Percentiles rank a stretch among this genome's conserved stretches.
These are phyloP conservation scores for Vicugna pacos DNA, from an alignment of 2,113 vertebrate genomes.

Conservation along the genomic window DNA sequence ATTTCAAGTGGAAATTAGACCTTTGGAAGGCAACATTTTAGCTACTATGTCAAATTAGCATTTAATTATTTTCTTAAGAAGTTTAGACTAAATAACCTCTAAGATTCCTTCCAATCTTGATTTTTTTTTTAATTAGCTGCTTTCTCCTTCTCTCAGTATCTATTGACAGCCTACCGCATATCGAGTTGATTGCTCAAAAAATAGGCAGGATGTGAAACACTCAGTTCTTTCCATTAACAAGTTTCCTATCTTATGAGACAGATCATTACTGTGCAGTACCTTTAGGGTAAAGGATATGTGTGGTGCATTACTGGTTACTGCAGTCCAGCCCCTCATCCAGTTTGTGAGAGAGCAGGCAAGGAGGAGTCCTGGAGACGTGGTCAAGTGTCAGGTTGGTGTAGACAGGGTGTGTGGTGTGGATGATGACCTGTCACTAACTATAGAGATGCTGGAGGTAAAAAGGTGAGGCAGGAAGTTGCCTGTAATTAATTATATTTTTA, in stretches of 20 bases:
- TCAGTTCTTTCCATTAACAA: not conserved
- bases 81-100: not conserved
- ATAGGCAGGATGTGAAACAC: not conserved
- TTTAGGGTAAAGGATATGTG: not conserved
- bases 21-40: not conserved
- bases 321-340: not conserved
- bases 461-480: not conserved
- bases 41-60: not conserved
- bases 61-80: not conserved
- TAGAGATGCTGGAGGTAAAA: not conserved
- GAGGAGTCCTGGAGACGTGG: not conserved
- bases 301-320: not conserved
- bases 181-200: not conserved
- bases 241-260: not conserved
- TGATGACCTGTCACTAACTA: not conserved
- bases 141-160: not conserved
- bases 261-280: not conserved
- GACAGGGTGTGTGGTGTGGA: not conserved
- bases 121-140: not conserved
- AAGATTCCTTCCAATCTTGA: not conserved
- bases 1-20: conserved; percentile 3
- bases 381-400: not conserved
- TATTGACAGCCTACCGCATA: not conserved
- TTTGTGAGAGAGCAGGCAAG: too few species aligned
- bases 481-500: not conserved